Evolutionary conservation across 1,140 invertebrate species (phyloP).

Genomic region (Teleopsis dalmanni): DNA sequence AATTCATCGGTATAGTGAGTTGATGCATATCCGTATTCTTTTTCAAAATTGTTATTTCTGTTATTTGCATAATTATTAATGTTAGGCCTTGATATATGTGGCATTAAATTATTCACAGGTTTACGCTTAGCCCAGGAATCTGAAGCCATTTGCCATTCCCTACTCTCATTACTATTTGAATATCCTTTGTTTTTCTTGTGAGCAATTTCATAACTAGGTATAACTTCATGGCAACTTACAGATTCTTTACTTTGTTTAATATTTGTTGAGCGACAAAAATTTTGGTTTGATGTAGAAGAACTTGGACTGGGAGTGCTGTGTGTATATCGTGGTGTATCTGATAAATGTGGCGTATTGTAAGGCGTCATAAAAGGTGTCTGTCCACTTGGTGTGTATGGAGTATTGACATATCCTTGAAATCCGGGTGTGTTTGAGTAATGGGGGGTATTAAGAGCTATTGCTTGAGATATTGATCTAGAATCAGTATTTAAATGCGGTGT

Average conservation of each 20-base stretch:
- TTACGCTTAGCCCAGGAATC: conserved; percentile 39
- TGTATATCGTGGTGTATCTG: conserved; percentile 55
- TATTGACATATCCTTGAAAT: conserved; percentile 51
- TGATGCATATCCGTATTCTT: conserved; percentile 14
- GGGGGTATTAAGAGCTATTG: conserved; percentile 63
- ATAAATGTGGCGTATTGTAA: conserved; percentile 60
- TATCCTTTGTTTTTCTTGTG: conserved; percentile 4
- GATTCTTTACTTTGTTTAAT: conserved; percentile 6
- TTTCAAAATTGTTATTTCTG: conserved; percentile 2
- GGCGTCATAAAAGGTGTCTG: conserved; percentile 88
- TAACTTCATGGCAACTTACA: conserved; percentile 13
- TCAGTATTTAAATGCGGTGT: conserved; percentile 55
- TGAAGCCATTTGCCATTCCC: conserved; percentile 38
- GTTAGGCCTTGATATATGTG: neutral
- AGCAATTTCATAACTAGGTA: conserved; percentile 7
- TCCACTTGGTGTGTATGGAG: conserved; percentile 79
- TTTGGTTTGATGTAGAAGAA: conserved; percentile 17
- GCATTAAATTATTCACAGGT: conserved; percentile 3
- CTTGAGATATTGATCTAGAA: conserved; percentile 59
- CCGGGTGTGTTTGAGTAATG: conserved; percentile 61
- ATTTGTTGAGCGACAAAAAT: conserved; percentile 42
- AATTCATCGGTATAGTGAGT: conserved; percentile 45
- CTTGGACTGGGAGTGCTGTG: conserved; percentile 53
- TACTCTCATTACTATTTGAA: conserved; percentile 27
- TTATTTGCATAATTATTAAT: conserved; percentile 5